Evolutionary conservation across 1,140 invertebrate genomes (phyloP).

Genomic region (Linepithema humile): DNA sequence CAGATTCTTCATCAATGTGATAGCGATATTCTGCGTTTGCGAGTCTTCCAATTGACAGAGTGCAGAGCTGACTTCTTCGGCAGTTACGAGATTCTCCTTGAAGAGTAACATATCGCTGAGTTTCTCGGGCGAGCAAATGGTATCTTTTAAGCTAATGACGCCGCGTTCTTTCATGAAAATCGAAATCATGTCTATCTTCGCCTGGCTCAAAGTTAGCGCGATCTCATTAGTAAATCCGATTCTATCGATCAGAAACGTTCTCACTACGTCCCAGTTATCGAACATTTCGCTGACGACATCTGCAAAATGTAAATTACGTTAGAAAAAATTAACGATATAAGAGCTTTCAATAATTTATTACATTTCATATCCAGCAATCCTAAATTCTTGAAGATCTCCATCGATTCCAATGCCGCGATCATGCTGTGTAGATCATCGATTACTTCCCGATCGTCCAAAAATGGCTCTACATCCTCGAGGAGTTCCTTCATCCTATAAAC

Average conservation of each 20-base stretch:
- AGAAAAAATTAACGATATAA: neutral
- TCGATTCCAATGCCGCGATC: slow-evolving; percentile 77
- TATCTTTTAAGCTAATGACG: slow-evolving; percentile 77
- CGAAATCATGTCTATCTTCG: slow-evolving; percentile 81
- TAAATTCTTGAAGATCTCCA: slow-evolving; percentile 81
- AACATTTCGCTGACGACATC: slow-evolving; percentile 80
- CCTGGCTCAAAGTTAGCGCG: slow-evolving; percentile 71
- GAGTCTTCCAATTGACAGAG: slow-evolving; percentile 83
- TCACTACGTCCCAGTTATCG: slow-evolving; percentile 78
- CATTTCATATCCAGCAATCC: slow-evolving; percentile 78
- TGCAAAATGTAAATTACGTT: slow-evolving; percentile 61
- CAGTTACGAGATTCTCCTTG: slow-evolving; percentile 68
- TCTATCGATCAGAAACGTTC: slow-evolving; percentile 74
- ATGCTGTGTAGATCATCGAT: slow-evolving; percentile 81
- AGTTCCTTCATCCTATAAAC: slow-evolving; percentile 74
- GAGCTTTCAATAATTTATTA: slow-evolving; percentile 37
- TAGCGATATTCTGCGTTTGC: slow-evolving; percentile 80
- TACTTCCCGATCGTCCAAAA: slow-evolving; percentile 72
- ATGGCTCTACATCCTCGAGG: slow-evolving; percentile 75
- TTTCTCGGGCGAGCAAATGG: slow-evolving; percentile 78
- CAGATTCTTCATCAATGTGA: slow-evolving; percentile 83
- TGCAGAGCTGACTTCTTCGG: slow-evolving; percentile 79
- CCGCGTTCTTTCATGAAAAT: slow-evolving; percentile 77
- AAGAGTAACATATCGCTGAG: slow-evolving; percentile 77
- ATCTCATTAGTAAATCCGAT: slow-evolving; percentile 72